Conservation (phyloP, 2,113 vertebrate genomes). For the Bathybates hornii region DNA sequence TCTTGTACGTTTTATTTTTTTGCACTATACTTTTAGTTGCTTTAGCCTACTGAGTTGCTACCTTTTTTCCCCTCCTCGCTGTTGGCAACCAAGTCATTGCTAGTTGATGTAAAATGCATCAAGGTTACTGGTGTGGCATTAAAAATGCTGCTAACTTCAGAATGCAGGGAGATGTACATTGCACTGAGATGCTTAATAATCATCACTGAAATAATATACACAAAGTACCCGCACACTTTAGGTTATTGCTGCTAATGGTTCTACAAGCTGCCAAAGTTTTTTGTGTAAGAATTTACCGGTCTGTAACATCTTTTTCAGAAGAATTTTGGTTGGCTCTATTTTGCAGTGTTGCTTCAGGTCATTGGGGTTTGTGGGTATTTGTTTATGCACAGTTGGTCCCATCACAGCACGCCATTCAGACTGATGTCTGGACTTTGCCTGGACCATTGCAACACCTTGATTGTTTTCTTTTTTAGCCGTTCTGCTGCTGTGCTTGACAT, state of each 20-base stretch:
- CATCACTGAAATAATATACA: background rate
- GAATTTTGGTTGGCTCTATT: background rate
- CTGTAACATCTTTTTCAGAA: background rate
- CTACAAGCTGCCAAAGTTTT: background rate
- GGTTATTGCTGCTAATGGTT: background rate
- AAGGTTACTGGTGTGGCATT: background rate
- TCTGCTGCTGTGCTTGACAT: background rate
- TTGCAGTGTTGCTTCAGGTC: background rate
- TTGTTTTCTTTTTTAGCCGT: background rate
- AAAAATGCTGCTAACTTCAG: background rate
- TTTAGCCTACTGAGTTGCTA: background rate
- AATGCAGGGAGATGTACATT: background rate
- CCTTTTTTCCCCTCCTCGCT: background rate
- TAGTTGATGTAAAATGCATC: background rate
- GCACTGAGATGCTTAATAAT: background rate
- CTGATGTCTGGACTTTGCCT: background rate
- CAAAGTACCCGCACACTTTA: background rate
- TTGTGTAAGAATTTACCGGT: background rate
- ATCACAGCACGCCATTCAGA: background rate
- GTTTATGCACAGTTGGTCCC: background rate
- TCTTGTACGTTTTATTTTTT: background rate
- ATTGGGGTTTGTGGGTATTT: background rate
- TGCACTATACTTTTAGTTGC: background rate
- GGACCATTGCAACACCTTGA: background rate
- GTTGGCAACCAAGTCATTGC: background rate